Conservation (phyloP, 30 jellyfish, hydroid and myxozoan genomes). For the Clytia hemisphaerica region DNA sequence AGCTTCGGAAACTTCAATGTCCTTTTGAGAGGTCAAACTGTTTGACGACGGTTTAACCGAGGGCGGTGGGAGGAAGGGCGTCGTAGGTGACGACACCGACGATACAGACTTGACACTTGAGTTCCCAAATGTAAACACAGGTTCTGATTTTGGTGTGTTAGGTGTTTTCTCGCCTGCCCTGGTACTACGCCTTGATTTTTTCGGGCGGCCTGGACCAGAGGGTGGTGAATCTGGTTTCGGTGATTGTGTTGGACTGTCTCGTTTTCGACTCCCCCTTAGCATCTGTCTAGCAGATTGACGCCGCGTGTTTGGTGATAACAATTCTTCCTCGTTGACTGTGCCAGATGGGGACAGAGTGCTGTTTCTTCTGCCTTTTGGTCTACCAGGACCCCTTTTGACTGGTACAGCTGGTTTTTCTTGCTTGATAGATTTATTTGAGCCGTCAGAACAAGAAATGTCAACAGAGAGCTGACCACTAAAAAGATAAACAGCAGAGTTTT, state of each 20-base stretch:
- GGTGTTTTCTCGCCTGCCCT: conserved; percentile 24
- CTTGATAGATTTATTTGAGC: too few species aligned
- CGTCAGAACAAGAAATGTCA: too few species aligned
- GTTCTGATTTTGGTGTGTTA: conserved; percentile 3
- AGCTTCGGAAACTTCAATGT: conserved; percentile 37
- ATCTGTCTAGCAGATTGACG: conserved; percentile 12
- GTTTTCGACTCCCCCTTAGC: background rate
- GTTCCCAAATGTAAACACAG: conserved; percentile 8
- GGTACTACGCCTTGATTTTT: conserved; percentile 20
- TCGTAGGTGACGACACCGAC: conserved; percentile 10
- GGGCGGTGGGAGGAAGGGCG: conserved; percentile 15
- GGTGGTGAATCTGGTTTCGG: conserved; percentile 20
- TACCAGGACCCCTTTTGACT: conserved; percentile 33
- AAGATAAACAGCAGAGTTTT: too few species aligned
- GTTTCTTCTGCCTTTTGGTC: conserved; percentile 23
- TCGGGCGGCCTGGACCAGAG: conserved; percentile 73
- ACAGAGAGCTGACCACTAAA: too few species aligned
- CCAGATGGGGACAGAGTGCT: background rate
- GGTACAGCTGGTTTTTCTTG: conserved; percentile 20
- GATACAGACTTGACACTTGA: background rate
- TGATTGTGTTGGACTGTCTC: conserved; percentile 12
- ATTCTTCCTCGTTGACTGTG: conserved; percentile 16
- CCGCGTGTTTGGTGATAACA: conserved; percentile 13
- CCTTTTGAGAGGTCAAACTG: too few species aligned
- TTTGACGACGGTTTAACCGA: conserved; percentile 1